Percentiles rank a stretch among this genome's conserved stretches.
These are phyloP conservation scores for Boleophthalmus pectinirostris DNA, from an alignment of 2,113 vertebrate genomes.

Conservation along the genomic window DNA sequence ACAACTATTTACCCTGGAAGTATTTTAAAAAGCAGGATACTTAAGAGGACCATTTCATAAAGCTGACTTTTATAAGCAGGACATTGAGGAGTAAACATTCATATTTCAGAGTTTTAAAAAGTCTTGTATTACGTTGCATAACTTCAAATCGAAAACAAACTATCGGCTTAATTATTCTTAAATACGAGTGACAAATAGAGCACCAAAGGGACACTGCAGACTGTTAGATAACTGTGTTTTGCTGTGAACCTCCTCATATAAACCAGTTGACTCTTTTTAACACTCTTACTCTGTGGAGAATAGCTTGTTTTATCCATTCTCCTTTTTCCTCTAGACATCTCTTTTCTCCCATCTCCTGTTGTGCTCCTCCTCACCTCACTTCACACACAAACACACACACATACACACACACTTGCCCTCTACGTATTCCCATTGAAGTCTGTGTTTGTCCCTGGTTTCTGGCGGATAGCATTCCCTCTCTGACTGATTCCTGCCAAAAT, in stretches of 20 bases:
- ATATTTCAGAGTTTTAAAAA: too few relatives aligned
- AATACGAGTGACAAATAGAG: too few relatives aligned
- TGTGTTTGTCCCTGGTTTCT: slow-evolving; percentile 74
- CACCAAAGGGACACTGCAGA: too few relatives aligned
- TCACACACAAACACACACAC: slow-evolving; percentile 5
- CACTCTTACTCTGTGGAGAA: slow-evolving; percentile 42
- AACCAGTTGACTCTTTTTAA: slow-evolving; percentile 23
- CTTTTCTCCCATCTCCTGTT: slow-evolving; percentile 44
- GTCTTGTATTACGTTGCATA: too few relatives aligned
- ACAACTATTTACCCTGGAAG: too few relatives aligned
- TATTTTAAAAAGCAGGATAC: too few relatives aligned
- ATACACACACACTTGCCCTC: slow-evolving; percentile 22
- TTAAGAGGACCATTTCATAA: too few relatives aligned
- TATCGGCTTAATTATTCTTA: too few relatives aligned
- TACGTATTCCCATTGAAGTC: slow-evolving; percentile 81
- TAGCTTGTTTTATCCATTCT: slow-evolving; percentile 57
- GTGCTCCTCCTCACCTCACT: slow-evolving; percentile 47
- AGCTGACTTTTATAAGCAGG: too few relatives aligned
- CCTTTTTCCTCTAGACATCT: slow-evolving; percentile 41
- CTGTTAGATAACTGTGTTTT: slow-evolving; percentile 21
- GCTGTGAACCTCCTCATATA: slow-evolving; percentile 63
- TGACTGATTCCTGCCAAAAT: slow-evolving; percentile 72
- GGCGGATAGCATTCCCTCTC: slow-evolving; percentile 66
- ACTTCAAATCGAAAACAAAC: too few relatives aligned
- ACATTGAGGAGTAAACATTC: too few relatives aligned